These are phyloP conservation scores for Empis stercorea DNA, from an alignment of 2,888 invertebrate species.

Conservation along the genomic window DNA sequence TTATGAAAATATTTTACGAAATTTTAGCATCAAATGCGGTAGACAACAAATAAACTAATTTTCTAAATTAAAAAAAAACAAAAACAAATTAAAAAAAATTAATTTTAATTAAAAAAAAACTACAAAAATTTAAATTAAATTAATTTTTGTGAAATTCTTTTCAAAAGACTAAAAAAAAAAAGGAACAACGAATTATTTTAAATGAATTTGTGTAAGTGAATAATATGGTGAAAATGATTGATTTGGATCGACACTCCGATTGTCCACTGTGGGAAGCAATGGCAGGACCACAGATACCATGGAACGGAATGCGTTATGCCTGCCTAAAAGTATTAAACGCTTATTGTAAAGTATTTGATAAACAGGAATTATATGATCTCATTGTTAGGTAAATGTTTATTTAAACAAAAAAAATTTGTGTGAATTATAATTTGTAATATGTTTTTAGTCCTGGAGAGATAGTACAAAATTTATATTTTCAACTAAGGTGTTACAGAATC, in stretches of 20 bases:
- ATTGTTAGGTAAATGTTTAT: constrained; percentile 53
- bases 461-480: no score
- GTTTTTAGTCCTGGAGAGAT: neutral
- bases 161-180: no score
- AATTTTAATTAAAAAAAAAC: no score
- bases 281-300: constrained; percentile 43
- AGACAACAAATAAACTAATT: no score
- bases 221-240: constrained; percentile 42
- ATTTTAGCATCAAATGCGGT: no score
- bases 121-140: no score
- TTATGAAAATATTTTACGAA: no score
- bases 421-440: neutral
- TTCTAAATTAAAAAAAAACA: no score
- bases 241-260: constrained; percentile 48
- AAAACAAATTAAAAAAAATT: no score
- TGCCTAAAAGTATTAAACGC: constrained; percentile 72
- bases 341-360: constrained; percentile 79
- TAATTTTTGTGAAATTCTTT: no score
- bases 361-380: constrained; percentile 64
- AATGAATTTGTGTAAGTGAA: constrained; percentile 8
- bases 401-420: neutral
- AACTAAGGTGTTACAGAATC: no score
- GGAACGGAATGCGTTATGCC: constrained; percentile 74
- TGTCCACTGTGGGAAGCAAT: constrained; percentile 48
- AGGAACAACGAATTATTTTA: no score